Evolutionary conservation across 2,113 vertebrate genomes (phyloP), one percentile per base, ranked within the genome.

Genomic region (Calypte anna): DNA sequence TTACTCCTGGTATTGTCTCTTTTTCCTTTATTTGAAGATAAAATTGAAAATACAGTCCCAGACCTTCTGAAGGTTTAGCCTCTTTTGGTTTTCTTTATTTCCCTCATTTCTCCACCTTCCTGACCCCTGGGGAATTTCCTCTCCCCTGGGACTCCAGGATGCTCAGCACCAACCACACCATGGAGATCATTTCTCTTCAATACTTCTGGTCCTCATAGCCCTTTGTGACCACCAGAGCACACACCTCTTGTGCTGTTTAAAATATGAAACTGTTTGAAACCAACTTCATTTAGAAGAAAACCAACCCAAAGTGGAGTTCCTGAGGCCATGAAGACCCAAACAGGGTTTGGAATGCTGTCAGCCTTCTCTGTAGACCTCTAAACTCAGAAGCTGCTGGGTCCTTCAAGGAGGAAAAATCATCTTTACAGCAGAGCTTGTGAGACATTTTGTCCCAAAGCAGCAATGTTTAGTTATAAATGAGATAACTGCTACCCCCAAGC

Each of bases 141-240:
- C 40, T 40, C 40, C 40, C 11, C 40, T 40, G 40, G 40, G 40
- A 40, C 40, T 40, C 40, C 40, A 40, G 40, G 40, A 40, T 9
- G 46, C 72, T 82, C 63, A 40, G 62, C n/a, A 17, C 51, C 20
- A 64, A 48, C 24, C 31, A 23, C 0, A 58, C 40, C 22, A 50
- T 5, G 4, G 8, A 30, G 31, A 55, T 24, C 0, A 7, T 21
- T 51, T 20, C 1, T 12, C 20, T 72, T 31, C 4, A 62, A 7
- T 40, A 28, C 40, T 25, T 22, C 14, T 36, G 2, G 25, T 5
- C 33, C 28, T 33, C 38, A 48, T 7, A 48, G 46, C 17, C 40
- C 40, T 40, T 40, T 40, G 11, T 9, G 11, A 12, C 12, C 40
- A 31, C 36, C 18, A 2, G 0, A 6, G 21, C 27, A 51, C 53